These are phyloP conservation scores for Urocynchramus pylzowi DNA, from an alignment of 2,113 vertebrate species.

Conservation along the genomic window DNA sequence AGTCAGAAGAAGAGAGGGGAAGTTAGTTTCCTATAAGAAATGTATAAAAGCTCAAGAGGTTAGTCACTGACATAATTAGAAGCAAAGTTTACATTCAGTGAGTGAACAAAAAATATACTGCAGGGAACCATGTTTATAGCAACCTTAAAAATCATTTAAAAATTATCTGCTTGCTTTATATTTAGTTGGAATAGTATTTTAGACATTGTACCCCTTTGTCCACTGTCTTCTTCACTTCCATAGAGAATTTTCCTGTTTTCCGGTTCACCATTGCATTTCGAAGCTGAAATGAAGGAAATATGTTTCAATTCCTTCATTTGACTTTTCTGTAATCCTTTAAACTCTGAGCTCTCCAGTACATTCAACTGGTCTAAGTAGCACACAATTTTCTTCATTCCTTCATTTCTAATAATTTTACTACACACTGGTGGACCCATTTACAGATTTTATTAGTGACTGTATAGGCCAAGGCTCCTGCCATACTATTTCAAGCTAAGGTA, in stretches of 20 bases:
- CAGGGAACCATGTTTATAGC: conserved; percentile 4
- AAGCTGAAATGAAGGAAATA: conserved; percentile 73
- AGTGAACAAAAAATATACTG: neutral
- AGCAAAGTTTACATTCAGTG: neutral
- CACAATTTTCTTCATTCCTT: neutral
- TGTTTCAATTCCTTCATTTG: neutral
- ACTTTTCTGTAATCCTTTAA: neutral
- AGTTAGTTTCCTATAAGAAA: conserved; percentile 63
- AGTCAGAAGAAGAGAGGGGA: conserved; percentile 54
- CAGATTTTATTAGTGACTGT: neutral
- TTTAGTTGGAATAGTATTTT: conserved; percentile 53
- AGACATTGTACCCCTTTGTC: conserved; percentile 91
- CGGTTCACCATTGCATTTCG: conserved; percentile 98
- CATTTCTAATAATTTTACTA: neutral
- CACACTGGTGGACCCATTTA: neutral
- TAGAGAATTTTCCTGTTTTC: conserved; percentile 94
- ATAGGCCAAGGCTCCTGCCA: neutral
- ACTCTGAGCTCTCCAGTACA: neutral
- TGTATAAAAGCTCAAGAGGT: conserved; percentile 43
- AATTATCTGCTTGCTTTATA: conserved; percentile 42
- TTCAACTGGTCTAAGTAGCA: neutral
- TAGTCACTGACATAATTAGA: conserved; percentile 18
- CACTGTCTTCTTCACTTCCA: conserved; percentile 98
- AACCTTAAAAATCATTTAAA: conserved; percentile 28
- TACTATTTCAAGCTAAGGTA: neutral